Evolutionary conservation across 1,140 invertebrate species (phyloP), one percentile per base, ranked within the genome.

Genomic region (Sinonovacula constricta): DNA sequence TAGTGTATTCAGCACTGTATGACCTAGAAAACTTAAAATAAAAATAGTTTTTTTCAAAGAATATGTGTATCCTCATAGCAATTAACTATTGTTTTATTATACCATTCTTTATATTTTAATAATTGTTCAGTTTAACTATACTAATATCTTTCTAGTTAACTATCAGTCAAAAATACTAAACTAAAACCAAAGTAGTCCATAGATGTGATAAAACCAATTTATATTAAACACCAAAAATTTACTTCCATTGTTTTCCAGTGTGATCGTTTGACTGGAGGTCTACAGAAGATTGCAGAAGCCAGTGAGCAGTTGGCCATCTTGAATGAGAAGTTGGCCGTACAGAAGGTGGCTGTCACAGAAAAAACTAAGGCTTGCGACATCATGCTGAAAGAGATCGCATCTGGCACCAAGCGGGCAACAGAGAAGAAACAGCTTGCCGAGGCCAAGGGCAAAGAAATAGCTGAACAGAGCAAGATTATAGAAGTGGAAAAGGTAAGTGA

Each of bases 211-310:
- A n/a, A n/a, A n/a, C n/a, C n/a, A n/a, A n/a, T n/a, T n/a, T n/a
- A n/a, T n/a, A n/a, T n/a, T n/a, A n/a, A n/a, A n/a, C n/a, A n/a
- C n/a, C n/a, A n/a, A n/a, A n/a, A n/a, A n/a, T n/a, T n/a, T n/a
- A n/a, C n/a, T 76, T 59, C 70, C 26, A 15, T 66, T 30, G 68
- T 7, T 78, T 81, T 89, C 36, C 82, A 94, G 93, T 95, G 93
- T 88, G 93, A 95, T 81, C 91, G 94, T 83, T 86, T 95, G 10
- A 92, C 92, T 56, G 94, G 94, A 83, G 95, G 95, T 53, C 87
- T 96, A 54, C 91, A 92, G 36, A 96, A 96, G 91, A 96, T 96
- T 60, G 94, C 93, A 15, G 95, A 96, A 89, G 95, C 95, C 1
- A 94, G 94, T 54, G 92, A 93, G 2, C 94, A 95, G 86, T 86